Evolutionary conservation across 2,888 invertebrate species (phyloP), one percentile per base, ranked within the genome.

Genomic region (Calliopum simillimum): DNA sequence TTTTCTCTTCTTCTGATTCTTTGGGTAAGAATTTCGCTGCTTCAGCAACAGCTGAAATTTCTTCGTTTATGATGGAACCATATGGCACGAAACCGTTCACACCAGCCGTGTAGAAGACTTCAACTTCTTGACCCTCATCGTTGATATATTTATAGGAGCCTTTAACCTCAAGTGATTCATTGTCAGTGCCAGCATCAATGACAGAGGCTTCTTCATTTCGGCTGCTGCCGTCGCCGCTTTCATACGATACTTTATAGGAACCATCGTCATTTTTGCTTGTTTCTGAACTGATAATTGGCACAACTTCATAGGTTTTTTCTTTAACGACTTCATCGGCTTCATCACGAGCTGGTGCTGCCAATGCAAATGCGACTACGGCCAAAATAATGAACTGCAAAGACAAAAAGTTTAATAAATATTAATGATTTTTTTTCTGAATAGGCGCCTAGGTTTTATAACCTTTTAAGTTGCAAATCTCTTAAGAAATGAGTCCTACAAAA

Each of bases 61-160:
- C 81, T 12, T 80, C 75, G 64, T 80, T 76, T 46, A 86, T 85
- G 4, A 74, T 78, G 2, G 76, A 75, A 5, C 86, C 82, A 12
- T 77, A 73, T 25, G 86, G 86, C 11, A 86, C 85, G 61, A 85
- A 86, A 43, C 86, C 86, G 71, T 86, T 82, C 49, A 77, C 77
- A 62, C 85, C 86, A 13, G 86, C 86, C 0, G 85, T 86, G 51
- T 86, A 86, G 74, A 76, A 77, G 1, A 86, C 86, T 68, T 81
- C 81, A 2, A 85, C 81, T 41, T 80, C 77, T n/a, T 81, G 71
- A 44, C 84, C 85, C 2, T 76, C 68, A 0, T 79, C 81, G 69
- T 86, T 80, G 68, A 80, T 72, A 71, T 86, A 86, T 64, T 76
- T 81, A 75, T 86, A 86, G 66, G 81, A 82, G 19, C 86, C 86